phyloP scores from a whole-genome alignment of 2,888 invertebrate genomes.

The Coleophora deauratella region DNA sequence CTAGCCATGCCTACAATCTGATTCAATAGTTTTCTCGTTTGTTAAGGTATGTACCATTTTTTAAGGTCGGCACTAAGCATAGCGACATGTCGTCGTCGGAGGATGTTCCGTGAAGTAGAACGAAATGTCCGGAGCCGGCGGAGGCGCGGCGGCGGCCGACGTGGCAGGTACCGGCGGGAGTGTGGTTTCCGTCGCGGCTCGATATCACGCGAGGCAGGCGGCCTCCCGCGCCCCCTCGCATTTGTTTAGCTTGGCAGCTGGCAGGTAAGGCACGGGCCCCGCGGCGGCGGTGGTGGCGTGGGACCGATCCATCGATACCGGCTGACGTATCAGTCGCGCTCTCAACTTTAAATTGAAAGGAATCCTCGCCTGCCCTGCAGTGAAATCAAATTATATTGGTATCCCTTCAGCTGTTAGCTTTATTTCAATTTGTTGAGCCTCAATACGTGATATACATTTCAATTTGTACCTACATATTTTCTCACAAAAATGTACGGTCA shows the following conservation, averaged over 20 bases:
- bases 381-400: no score
- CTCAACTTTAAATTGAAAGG: not conserved
- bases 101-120: conserved; percentile 23
- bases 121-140: conserved; percentile 13
- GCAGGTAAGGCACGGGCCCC: conserved; percentile 53
- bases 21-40: no score
- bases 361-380: no score
- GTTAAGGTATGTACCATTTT: conserved; percentile 21
- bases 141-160: no score
- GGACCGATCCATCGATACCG: conserved; percentile 29
- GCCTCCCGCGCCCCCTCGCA: conserved; percentile 19
- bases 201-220: conserved; percentile 31
- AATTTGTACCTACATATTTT: no score
- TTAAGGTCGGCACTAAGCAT: conserved; percentile 27
- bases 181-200: conserved; percentile 42
- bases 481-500: no score
- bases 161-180: conserved; percentile 17
- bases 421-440: no score
- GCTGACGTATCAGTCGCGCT: conserved; percentile 33
- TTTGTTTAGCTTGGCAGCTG: conserved; percentile 43
- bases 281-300: conserved; percentile 19
- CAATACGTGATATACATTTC: no score
- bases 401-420: no score
- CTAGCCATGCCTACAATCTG: no score
- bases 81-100: conserved; percentile 16